These are phyloP conservation scores for Phrynocephalus versicolor DNA, from an alignment of 2,113 vertebrate genomes.

Conservation along the genomic window DNA sequence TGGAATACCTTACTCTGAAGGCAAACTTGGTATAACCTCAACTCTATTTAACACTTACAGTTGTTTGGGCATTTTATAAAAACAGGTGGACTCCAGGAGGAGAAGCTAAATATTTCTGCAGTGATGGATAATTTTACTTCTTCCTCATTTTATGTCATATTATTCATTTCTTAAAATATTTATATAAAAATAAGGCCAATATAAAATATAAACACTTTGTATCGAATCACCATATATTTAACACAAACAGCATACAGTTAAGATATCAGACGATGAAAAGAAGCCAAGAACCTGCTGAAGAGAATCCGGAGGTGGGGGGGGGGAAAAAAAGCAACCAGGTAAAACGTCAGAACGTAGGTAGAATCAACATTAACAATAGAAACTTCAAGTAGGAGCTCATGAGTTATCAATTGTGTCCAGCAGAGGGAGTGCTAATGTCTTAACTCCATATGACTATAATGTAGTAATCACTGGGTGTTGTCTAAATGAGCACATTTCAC, in stretches of 20 bases:
- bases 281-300: neutral
- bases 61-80: too few species aligned
- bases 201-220: too few species aligned
- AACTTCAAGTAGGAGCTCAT: too few species aligned
- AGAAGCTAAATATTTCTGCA: too few species aligned
- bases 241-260: neutral
- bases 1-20: too few species aligned
- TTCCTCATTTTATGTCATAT: too few species aligned
- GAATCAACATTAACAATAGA: neutral
- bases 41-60: too few species aligned
- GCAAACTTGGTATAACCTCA: too few species aligned
- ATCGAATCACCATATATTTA: neutral
- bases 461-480: neutral
- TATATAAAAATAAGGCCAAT: too few species aligned
- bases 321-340: neutral
- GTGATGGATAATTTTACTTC: too few species aligned
- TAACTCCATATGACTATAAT: neutral
- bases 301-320: neutral
- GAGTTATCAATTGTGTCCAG: slow-evolving; percentile 6
- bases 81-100: too few species aligned
- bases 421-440: slow-evolving; percentile 43
- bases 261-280: accelerated
- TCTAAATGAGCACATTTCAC: neutral
- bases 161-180: too few species aligned
- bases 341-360: neutral